These are phyloP conservation scores for Dendrolimus pini DNA, from an alignment of 2,888 invertebrate genomes.

Conservation along the genomic window DNA sequence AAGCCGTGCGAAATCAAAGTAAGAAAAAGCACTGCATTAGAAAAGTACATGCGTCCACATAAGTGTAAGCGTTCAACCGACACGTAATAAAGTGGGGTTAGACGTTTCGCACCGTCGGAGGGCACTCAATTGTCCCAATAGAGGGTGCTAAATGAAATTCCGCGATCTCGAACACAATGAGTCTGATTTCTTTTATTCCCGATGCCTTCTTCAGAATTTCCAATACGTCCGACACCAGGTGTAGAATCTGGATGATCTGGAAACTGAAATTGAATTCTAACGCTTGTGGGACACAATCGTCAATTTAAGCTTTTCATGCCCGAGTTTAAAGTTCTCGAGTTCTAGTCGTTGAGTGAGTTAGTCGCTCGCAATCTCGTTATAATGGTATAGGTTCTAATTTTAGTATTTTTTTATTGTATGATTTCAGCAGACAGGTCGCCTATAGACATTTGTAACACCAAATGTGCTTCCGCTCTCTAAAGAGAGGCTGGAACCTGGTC, in stretches of 20 bases:
- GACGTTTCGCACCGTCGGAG: not conserved
- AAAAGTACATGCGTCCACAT: slow-evolving; percentile 4
- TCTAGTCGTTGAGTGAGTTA: too few species aligned
- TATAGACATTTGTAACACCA: too few species aligned
- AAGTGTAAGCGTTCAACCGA: not conserved
- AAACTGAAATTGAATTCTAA: not conserved
- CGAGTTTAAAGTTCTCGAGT: too few species aligned
- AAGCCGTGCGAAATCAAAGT: not conserved
- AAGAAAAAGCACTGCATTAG: not conserved
- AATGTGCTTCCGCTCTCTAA: too few species aligned
- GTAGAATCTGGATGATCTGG: not conserved
- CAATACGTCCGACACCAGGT: slow-evolving; percentile 11
- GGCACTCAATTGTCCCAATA: not conserved
- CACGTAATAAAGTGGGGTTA: not conserved
- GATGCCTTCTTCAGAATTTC: slow-evolving; percentile 11
- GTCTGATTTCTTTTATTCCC: slow-evolving; percentile 20
- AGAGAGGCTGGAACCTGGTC: too few species aligned
- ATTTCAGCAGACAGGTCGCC: too few species aligned
- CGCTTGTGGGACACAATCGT: too few species aligned
- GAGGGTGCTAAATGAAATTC: slow-evolving; percentile 23
- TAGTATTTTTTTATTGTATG: too few species aligned
- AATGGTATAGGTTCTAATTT: too few species aligned
- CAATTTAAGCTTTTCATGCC: too few species aligned
- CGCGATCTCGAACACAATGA: slow-evolving; percentile 19
- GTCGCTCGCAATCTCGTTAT: too few species aligned